phyloP scores from a whole-genome alignment of 2,113 vertebrate genomes.

The Chloebia gouldiae region DNA sequence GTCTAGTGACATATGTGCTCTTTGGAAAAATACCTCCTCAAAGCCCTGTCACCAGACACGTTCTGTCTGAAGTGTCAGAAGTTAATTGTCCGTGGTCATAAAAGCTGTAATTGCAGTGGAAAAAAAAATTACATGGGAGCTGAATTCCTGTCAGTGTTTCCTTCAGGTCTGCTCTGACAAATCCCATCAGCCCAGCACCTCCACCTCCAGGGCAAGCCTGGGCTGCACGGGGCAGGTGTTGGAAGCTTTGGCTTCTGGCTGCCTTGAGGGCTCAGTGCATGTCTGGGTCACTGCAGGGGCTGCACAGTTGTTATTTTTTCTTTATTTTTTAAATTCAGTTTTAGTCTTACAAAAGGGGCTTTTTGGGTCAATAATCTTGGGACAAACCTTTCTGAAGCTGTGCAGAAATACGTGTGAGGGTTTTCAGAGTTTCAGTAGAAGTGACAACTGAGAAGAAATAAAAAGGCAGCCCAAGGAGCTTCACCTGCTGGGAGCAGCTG shows the following conservation, averaged over 20 bases:
- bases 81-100: background rate
- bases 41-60: background rate
- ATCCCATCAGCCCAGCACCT: background rate
- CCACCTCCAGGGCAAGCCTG: fast-evolving
- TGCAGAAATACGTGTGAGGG: background rate
- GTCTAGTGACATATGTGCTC: background rate
- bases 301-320: background rate
- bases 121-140: background rate
- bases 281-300: background rate
- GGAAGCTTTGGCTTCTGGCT: background rate
- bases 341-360: background rate
- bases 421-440: background rate
- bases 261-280: background rate
- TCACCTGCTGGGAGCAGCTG: background rate
- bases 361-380: background rate
- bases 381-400: background rate
- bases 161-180: background rate
- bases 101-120: background rate
- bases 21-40: background rate
- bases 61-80: background rate
- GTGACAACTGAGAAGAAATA: background rate
- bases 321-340: background rate
- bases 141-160: background rate
- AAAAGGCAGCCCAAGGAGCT: background rate
- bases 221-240: background rate